phyloP scores from a whole-genome alignment of 1,140 invertebrate genomes.

The Tetramorium alpestre region DNA sequence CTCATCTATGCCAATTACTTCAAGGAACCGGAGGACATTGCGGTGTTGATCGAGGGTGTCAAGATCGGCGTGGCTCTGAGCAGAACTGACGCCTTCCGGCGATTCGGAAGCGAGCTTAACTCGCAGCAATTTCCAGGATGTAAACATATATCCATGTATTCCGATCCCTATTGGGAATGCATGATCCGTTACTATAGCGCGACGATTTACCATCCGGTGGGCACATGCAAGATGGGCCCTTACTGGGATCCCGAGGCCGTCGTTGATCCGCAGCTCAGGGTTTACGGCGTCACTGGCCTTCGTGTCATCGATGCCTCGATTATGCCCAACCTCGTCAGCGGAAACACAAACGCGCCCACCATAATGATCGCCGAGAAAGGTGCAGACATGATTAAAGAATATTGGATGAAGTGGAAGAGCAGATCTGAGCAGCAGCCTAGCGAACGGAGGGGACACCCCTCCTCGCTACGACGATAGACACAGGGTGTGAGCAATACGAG shows the following conservation, averaged over 20 bases:
- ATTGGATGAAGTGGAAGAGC: no score
- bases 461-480: no score
- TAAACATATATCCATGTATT: constrained; percentile 87
- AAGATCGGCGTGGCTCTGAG: constrained; percentile 92
- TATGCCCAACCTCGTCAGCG: constrained; percentile 93
- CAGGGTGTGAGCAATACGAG: no score
- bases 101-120: constrained; percentile 90
- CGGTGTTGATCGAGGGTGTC: constrained; percentile 93
- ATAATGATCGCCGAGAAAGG: constrained; percentile 96
- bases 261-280: constrained; percentile 93
- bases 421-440: no score
- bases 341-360: constrained; percentile 93
- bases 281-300: constrained; percentile 92
- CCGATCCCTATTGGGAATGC: constrained; percentile 93
- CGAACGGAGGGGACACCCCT: no score
- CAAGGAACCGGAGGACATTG: constrained; percentile 91
- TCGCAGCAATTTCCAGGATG: constrained; percentile 91
- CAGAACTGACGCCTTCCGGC: constrained; percentile 90
- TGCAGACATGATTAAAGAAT: constrained; percentile 85
- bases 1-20: constrained; percentile 97
- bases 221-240: constrained; percentile 97
- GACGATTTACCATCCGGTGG: constrained; percentile 95
- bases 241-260: constrained; percentile 94
- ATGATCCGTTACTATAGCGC: constrained; percentile 93
- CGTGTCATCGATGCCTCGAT: constrained; percentile 95